Percentiles rank a stretch among this genome's conserved stretches.
Evolutionary conservation across 2,113 vertebrate species (phyloP).

Genomic region (Perca schrenkii): DNA sequence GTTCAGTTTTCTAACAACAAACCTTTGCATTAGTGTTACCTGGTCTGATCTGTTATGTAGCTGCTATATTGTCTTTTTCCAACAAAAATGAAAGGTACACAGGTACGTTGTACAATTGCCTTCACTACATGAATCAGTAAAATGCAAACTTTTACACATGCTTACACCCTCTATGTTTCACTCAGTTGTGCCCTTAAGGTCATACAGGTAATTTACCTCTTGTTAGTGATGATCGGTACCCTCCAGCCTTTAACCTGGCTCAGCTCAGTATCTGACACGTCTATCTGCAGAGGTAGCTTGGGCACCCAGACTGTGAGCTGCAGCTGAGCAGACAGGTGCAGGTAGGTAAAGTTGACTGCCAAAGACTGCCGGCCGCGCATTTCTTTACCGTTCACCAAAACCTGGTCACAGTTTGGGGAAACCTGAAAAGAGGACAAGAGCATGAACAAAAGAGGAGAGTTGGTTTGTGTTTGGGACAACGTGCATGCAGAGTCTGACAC

Average conservation of each 20-base stretch:
- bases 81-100: too few species aligned
- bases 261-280: slow-evolving; percentile 95
- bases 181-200: neutral
- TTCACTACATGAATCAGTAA: neutral
- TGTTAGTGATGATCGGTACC: slow-evolving; percentile 91
- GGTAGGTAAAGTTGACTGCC: slow-evolving; percentile 93
- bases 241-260: slow-evolving; percentile 99
- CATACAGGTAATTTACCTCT: slow-evolving; percentile 83
- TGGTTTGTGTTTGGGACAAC: neutral
- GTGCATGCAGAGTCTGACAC: neutral
- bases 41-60: too few species aligned
- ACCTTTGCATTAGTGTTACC: too few species aligned
- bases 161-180: neutral
- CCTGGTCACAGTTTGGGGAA: slow-evolving; percentile 89
- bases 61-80: too few species aligned
- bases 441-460: neutral
- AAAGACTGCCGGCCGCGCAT: slow-evolving; percentile 92
- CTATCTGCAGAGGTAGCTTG: slow-evolving; percentile 94
- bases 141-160: neutral
- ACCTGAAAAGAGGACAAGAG: slow-evolving; percentile 81
- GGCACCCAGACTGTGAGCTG: slow-evolving; percentile 94
- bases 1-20: too few species aligned
- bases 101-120: too few species aligned
- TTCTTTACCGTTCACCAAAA: slow-evolving; percentile 96
- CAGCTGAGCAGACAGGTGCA: slow-evolving; percentile 91